Base-by-base conservation (phyloP, 1,140 invertebrate genomes). In the Drosophila ercepeae region DNA sequence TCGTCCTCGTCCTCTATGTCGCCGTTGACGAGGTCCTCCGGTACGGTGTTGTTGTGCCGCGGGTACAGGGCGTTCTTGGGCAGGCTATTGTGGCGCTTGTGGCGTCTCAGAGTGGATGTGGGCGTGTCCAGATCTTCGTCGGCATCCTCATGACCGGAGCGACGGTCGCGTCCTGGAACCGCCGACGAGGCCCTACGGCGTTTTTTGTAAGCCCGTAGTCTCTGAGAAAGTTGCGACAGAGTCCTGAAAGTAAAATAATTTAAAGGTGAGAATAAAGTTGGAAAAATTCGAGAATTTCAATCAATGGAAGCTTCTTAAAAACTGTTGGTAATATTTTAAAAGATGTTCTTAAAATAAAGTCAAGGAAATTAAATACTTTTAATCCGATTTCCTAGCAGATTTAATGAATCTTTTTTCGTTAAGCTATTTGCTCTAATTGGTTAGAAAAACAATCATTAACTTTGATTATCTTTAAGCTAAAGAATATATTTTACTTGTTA, bases 61-160 rank as follows among this genome's bases (percentile, higher is more conserved):
- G 49, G 52, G 34, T 48, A 89, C 4, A 90, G 59, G 9, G 70
- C 76, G 53, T 91, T 91, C 39, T 91, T 89, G 4, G 89, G 89
- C 48, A 91, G 60, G 13, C 89, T 91, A 19, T 91, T 89, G 34
- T 82, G 82, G 1, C 89, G 89, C 18, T 89, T 91, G 41, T 78
- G 65, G 0, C 61, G 63, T 4, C 68, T 50, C 11, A 78, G 34
- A 5, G 68, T 63, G 3, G 69, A 41, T 9, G 79, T 64, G 3
- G 73, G 72, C 1, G 84, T 77, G 29, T 88, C 67, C 65, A 59
- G 32, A 50, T 82, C 75, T 9, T 73, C 83, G 5, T 89, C 76
- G 1, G 53, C 70, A 3, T 89, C 82, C 16, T 88, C 82, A 25
- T 60, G 63, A 0, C 71, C 69, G 4, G 51, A 53, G 3, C 70